These are phyloP conservation scores for Varanus salvator DNA, from an alignment of 2,113 vertebrate species.

Conservation along the genomic window DNA sequence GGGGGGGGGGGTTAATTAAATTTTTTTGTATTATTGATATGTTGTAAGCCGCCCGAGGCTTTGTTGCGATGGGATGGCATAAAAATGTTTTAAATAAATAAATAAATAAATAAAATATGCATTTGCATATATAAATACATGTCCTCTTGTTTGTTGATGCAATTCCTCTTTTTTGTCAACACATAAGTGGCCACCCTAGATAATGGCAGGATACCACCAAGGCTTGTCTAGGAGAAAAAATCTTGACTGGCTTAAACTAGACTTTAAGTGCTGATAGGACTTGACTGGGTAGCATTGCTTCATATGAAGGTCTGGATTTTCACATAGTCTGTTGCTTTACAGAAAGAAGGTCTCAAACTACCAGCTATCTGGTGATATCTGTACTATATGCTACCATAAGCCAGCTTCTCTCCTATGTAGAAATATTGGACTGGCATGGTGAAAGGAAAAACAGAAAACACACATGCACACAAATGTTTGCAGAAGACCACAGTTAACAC, in stretches of 20 bases:
- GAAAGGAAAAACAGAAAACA: conserved; percentile 34
- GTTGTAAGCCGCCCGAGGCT: too few species aligned
- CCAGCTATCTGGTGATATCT: conserved; percentile 58
- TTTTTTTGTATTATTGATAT: too few species aligned
- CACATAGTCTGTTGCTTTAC: conserved; percentile 27
- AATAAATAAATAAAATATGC: too few species aligned
- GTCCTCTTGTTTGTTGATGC: background rate
- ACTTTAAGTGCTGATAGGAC: background rate
- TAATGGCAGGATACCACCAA: background rate
- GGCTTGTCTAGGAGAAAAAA: too few species aligned
- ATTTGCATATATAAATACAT: too few species aligned
- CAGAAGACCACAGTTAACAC: conserved; percentile 65
- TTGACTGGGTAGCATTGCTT: background rate
- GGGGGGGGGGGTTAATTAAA: too few species aligned
- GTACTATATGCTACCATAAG: conserved; percentile 41
- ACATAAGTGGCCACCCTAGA: too few species aligned
- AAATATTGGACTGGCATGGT: conserved; percentile 51
- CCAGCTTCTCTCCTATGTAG: conserved; percentile 33
- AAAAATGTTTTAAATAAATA: too few species aligned
- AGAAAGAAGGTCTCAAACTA: conserved; percentile 55
- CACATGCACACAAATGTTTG: conserved; percentile 60
- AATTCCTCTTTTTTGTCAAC: background rate
- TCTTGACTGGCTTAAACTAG: background rate
- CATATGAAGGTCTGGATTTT: conserved; percentile 12
- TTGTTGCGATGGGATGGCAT: too few species aligned